Conservation (phyloP, 2,113 vertebrate species). For the Rhinogobius similis region DNA sequence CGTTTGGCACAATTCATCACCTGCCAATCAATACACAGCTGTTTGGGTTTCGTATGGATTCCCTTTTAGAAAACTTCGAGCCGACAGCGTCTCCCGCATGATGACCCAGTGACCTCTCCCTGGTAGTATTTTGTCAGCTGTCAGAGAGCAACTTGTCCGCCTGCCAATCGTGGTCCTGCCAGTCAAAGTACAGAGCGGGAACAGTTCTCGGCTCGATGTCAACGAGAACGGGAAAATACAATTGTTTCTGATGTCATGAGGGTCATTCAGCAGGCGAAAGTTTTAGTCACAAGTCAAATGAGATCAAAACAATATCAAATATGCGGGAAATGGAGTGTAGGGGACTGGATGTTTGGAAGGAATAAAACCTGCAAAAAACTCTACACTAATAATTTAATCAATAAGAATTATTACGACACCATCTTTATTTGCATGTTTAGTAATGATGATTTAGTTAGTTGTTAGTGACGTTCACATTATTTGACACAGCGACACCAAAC, state of each 20-base stretch:
- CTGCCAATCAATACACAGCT: slow-evolving; percentile 18
- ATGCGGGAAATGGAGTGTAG: too few species aligned
- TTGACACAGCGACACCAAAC: too few species aligned
- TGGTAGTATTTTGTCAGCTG: slow-evolving; percentile 53
- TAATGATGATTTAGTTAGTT: too few species aligned
- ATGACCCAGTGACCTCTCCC: slow-evolving; percentile 6
- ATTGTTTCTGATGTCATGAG: background rate
- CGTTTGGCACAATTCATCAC: slow-evolving; percentile 21
- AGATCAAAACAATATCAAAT: too few species aligned
- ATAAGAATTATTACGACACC: too few species aligned
- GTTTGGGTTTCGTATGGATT: slow-evolving; percentile 20
- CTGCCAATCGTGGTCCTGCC: slow-evolving; percentile 8
- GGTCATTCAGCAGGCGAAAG: background rate
- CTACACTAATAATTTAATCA: too few species aligned
- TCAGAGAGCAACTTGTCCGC: slow-evolving; percentile 28
- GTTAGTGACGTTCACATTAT: too few species aligned
- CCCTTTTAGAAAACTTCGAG: slow-evolving; percentile 11
- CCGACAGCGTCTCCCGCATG: slow-evolving; percentile 21
- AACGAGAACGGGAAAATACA: background rate
- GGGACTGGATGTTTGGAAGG: too few species aligned
- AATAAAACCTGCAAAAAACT: too few species aligned
- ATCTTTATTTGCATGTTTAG: too few species aligned
- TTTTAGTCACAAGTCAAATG: too few species aligned
- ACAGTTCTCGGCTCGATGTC: background rate
- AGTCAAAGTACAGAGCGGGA: background rate